Base-by-base conservation (phyloP, 2,797 vertebrate species). In the Coreius guichenoti region DNA sequence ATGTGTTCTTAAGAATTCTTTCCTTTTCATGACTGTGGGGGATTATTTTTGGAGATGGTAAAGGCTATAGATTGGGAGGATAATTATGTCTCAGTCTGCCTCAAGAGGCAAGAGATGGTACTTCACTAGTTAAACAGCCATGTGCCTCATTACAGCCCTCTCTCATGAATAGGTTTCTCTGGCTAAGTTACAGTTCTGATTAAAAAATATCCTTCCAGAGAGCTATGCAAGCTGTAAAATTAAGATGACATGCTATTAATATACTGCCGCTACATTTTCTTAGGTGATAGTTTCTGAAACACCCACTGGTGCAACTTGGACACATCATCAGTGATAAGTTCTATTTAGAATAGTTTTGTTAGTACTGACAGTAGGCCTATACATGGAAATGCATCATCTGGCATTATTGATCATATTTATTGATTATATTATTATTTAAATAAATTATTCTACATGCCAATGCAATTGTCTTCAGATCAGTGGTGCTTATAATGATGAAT, bases 1-100 rank as follows among this genome's bases (percentile, higher is more conserved):
- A 91, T 90, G 86, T 88, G 88, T 91, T 94, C 92, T 89, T 88
- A 92, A 69, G n/a, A 84, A 39, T 51, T 43, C 31, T 80, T 51
- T 80, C 33, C 56, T 85, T 80, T 85, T 67, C 54, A 67, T 80
- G 54, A 80, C 29, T 63, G 69, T 86, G 86, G 88, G 82, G 88
- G 79, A 83, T 91, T 86, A 90, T 83, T 88, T 88, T 86, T 36
- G 58, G 21, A 79, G 56, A 77, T 16, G 63, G 4, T 33, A 68
- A 45, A 85, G 69, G 80, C 76, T 47, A 61, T 23, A 51, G 51
- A 83, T 72, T 69, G 65, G 69, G 21, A 75, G 75, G 26, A 87
- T 80, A 33, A 68, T 72, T 81, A 1, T 36, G 33, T 82, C n/a
- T 82, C 47, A 67, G 43, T 87, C 72, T 86, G 74, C 78, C 78